These are phyloP conservation scores for Cyphomyrus plagiostoma DNA, from an alignment of 2,113 vertebrate genomes.

Conservation along the genomic window DNA sequence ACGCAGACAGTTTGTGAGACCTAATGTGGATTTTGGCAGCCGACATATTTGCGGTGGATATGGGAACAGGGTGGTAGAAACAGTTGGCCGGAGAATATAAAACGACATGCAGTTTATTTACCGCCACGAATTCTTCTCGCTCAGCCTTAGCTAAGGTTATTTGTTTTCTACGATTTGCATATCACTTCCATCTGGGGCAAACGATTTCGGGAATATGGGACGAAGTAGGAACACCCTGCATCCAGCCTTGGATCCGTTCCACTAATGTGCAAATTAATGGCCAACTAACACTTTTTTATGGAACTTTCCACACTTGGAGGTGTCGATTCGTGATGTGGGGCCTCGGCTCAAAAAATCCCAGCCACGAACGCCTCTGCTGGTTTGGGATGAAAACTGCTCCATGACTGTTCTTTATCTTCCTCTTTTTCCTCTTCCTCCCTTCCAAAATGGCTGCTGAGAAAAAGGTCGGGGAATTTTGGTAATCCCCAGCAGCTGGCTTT, in stretches of 20 bases:
- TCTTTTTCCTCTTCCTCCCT: not conserved
- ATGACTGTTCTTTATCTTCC: not conserved
- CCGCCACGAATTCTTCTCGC: not conserved
- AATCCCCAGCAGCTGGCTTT: not conserved
- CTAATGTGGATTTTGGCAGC: constrained; percentile 9
- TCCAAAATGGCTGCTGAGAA: constrained; percentile 6
- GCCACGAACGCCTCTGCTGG: not conserved
- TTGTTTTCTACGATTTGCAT: not conserved
- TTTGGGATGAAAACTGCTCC: not conserved
- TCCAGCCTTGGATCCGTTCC: not conserved
- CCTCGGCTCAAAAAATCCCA: not conserved
- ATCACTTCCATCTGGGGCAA: not conserved
- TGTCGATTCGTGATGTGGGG: not conserved
- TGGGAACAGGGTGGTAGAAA: not conserved
- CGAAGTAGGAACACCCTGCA: not conserved
- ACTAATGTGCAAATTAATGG: not conserved
- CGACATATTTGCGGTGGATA: not conserved
- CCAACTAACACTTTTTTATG: not conserved
- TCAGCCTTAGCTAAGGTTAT: not conserved
- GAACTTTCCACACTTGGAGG: not conserved
- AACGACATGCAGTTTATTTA: not conserved
- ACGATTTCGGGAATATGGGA: not conserved
- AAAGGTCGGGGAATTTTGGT: constrained; percentile 9
- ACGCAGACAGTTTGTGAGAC: not conserved
- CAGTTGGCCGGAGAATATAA: not conserved